A percentile compares a stretch with the other conserved stretches of the same genome.
These are phyloP conservation scores for Bothrops jararaca DNA, from an alignment of 2,113 vertebrate species.

Conservation along the genomic window DNA sequence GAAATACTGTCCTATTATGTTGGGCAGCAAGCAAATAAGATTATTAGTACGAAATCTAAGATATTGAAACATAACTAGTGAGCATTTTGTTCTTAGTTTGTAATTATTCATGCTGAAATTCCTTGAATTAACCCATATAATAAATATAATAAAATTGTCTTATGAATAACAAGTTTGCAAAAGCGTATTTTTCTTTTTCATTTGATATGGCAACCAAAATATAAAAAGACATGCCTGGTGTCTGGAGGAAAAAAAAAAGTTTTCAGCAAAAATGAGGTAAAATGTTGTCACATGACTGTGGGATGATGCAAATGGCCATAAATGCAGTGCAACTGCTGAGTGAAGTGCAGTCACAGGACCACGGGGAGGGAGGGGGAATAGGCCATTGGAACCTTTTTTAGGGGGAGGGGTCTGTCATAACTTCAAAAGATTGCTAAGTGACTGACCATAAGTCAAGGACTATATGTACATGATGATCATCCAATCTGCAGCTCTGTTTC, in stretches of 20 bases:
- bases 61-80: neutral
- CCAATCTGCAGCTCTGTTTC: neutral
- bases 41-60: neutral
- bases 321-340: neutral
- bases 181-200: neutral
- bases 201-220: neutral
- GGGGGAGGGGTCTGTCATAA: neutral
- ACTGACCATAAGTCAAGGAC: neutral
- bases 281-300: no score
- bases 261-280: no score
- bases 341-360: neutral
- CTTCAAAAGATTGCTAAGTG: neutral
- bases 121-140: neutral
- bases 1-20: neutral
- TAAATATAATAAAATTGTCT: conserved; percentile 3
- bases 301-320: neutral
- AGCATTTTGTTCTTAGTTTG: neutral
- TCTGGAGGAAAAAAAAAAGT: neutral
- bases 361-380: accelerated
- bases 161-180: neutral
- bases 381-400: neutral
- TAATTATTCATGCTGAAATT: neutral
- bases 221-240: neutral
- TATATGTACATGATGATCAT: neutral
- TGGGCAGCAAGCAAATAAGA: neutral